Percentiles rank a stretch among this genome's conserved stretches.
phyloP scores from a whole-genome alignment of 2,113 vertebrate genomes.

The Craseonycteris thonglongyai region DNA sequence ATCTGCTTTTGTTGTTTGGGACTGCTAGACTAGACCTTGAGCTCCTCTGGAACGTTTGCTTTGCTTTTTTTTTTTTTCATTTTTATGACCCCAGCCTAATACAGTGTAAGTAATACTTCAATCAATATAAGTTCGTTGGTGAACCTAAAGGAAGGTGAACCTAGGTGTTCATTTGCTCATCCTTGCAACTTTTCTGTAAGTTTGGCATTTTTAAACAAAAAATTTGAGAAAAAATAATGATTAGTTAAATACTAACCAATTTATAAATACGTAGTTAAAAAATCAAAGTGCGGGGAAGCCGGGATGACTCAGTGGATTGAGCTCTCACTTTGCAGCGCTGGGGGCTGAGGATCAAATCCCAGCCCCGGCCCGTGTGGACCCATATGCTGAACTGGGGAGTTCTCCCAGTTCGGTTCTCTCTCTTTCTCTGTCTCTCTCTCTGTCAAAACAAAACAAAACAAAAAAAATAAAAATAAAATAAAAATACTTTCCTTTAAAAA shows the following conservation, averaged over 20 bases:
- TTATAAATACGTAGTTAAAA: background rate
- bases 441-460: no score
- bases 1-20: background rate
- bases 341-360: no score
- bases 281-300: background rate
- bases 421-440: no score
- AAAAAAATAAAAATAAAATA: no score
- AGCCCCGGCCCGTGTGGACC: no score
- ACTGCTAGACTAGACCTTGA: background rate
- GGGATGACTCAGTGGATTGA: no score
- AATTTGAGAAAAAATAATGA: background rate
- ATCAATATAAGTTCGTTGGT: background rate
- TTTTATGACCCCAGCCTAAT: background rate
- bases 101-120: background rate
- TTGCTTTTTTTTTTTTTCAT: background rate
- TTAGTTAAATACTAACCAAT: background rate
- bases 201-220: conserved; percentile 9
- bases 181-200: background rate
- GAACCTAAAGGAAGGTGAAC: background rate
- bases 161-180: background rate
- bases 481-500: no score
- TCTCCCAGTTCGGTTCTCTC: no score
- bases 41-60: background rate
- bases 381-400: no score
- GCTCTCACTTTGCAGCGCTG: no score